phyloP scores from a whole-genome alignment of 53 echinoderm and acorn worm species.

The Stichopus horrens region DNA sequence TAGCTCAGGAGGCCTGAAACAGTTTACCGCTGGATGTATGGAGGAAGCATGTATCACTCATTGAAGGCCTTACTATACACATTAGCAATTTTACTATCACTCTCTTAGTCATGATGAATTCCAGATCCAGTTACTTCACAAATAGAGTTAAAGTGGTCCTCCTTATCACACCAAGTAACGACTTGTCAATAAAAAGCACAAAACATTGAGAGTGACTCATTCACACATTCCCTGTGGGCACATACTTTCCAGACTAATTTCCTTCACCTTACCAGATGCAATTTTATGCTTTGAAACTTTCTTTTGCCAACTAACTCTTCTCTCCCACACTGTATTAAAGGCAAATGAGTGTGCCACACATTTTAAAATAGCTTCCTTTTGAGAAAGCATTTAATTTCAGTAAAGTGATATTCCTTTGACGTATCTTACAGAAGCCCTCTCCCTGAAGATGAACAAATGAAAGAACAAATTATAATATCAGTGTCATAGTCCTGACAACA shows the following conservation, averaged over 20 bases:
- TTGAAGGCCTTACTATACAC: background rate
- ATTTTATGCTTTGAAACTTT: background rate
- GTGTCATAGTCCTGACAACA: too few species aligned
- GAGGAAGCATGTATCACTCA: too few species aligned
- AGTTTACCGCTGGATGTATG: too few species aligned
- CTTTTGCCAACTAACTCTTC: background rate
- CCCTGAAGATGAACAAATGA: too few species aligned
- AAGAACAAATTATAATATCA: too few species aligned
- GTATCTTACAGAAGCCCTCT: too few species aligned
- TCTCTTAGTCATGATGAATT: slow-evolving; percentile 2
- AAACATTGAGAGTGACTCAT: background rate
- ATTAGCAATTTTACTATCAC: background rate
- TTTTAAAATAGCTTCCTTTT: too few species aligned
- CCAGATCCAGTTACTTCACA: background rate
- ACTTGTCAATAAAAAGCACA: background rate
- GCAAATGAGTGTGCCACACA: too few species aligned
- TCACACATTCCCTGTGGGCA: background rate
- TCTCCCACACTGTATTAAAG: too few species aligned
- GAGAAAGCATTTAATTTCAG: too few species aligned
- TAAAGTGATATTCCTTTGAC: too few species aligned
- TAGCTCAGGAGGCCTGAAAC: too few species aligned
- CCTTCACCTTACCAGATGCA: background rate
- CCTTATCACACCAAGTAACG: background rate
- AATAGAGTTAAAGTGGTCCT: background rate
- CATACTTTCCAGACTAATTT: slow-evolving; percentile 5